Percentiles rank a stretch among this genome's conserved stretches.
These are phyloP conservation scores for Dunckerocampus dactyliophorus DNA, from an alignment of 2,113 vertebrate species.

Conservation along the genomic window DNA sequence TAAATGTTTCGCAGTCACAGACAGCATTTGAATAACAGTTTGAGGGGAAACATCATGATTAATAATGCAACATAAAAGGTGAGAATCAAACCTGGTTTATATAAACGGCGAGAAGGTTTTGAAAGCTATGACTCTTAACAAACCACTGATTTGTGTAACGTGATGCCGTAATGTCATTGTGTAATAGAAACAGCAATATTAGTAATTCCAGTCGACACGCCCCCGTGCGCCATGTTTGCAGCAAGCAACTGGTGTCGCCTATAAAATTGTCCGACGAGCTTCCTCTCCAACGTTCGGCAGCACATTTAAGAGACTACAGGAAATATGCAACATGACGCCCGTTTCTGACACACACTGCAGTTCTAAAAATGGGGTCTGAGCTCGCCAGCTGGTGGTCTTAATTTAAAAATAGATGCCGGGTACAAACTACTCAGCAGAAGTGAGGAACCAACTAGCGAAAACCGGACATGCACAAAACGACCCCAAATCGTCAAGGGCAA, in stretches of 20 bases:
- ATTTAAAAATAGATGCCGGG: conserved; percentile 64
- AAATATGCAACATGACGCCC: conserved; percentile 64
- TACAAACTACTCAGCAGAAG: conserved; percentile 25
- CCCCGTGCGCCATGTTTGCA: conserved; percentile 21
- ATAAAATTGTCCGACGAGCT: background rate
- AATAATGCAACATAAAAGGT: background rate
- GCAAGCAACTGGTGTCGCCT: conserved; percentile 49
- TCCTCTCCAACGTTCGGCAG: background rate
- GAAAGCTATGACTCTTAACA: no score
- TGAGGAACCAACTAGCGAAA: background rate
- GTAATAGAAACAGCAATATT: background rate
- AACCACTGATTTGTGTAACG: no score
- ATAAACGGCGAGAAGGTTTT: background rate
- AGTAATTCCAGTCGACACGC: conserved; percentile 28
- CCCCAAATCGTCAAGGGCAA: conserved; percentile 16
- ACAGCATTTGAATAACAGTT: background rate
- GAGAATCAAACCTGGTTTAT: background rate
- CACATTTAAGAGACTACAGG: conserved; percentile 5
- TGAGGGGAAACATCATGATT: background rate
- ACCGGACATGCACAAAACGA: background rate
- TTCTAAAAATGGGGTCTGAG: conserved; percentile 56
- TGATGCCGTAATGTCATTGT: no score
- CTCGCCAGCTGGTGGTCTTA: conserved; percentile 58
- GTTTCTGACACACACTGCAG: conserved; percentile 17
- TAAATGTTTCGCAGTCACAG: background rate